phyloP scores from a whole-genome alignment of 2,113 vertebrate genomes.

The Rhombomys opimus region DNA sequence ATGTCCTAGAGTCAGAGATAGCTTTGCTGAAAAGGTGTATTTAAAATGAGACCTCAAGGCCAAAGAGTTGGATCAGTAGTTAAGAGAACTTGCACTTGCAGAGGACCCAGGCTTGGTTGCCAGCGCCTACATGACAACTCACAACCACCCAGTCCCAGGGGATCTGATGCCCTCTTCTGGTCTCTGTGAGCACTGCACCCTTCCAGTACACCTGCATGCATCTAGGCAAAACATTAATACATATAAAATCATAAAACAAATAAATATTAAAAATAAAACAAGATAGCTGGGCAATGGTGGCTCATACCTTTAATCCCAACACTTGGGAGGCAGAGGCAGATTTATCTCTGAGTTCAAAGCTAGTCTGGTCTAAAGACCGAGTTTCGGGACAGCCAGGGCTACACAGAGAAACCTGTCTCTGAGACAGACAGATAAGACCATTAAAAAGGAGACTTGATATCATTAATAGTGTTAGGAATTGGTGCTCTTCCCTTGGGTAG shows the following conservation, averaged over 20 bases:
- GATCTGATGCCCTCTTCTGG: neutral
- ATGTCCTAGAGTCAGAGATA: neutral
- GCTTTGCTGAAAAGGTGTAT: neutral
- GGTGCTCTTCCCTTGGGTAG: too few relatives aligned
- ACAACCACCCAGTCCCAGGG: neutral
- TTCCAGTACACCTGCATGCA: neutral
- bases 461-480: too few relatives aligned
- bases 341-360: neutral
- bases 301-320: neutral
- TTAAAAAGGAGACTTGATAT: too few relatives aligned
- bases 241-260: neutral
- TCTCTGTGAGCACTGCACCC: neutral
- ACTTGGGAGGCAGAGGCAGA: neutral
- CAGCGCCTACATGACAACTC: neutral
- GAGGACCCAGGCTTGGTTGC: neutral
- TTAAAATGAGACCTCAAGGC: neutral
- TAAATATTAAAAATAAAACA: neutral
- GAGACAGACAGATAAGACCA: too few relatives aligned
- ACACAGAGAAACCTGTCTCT: neutral
- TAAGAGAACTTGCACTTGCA: neutral
- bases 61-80: neutral
- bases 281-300: neutral
- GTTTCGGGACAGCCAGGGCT: neutral
- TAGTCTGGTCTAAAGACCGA: neutral
- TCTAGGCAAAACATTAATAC: neutral